Percentiles rank a stretch among this genome's conserved stretches.
These are phyloP conservation scores for Aphyosemion australe DNA, from an alignment of 2,113 vertebrate species.

Conservation along the genomic window DNA sequence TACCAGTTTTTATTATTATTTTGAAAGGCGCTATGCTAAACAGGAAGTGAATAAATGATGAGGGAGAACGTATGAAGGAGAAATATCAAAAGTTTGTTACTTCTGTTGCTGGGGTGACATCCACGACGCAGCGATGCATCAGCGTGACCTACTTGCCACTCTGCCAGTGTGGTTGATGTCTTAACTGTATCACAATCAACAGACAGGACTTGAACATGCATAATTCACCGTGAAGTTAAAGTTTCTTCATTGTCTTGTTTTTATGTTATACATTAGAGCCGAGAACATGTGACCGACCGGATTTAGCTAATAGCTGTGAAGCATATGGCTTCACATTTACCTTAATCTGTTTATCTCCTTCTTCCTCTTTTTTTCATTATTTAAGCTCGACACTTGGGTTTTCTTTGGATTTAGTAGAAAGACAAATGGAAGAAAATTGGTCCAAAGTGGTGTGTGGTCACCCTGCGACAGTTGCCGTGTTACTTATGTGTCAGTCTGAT, in stretches of 20 bases:
- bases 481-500: slow-evolving; percentile 78
- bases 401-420: slow-evolving; percentile 49
- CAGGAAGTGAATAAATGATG: too few species aligned
- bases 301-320: background rate
- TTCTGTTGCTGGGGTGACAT: slow-evolving; percentile 50
- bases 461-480: slow-evolving; percentile 73
- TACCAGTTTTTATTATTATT: background rate
- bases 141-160: slow-evolving; percentile 44
- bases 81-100: slow-evolving; percentile 59
- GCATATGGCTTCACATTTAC: slow-evolving; percentile 35
- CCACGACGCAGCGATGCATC: slow-evolving; percentile 36
- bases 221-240: slow-evolving; percentile 20
- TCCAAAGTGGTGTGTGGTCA: slow-evolving; percentile 69
- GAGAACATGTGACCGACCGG: background rate
- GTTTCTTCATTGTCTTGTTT: slow-evolving; percentile 4
- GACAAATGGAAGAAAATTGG: slow-evolving; percentile 48
- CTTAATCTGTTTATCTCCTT: slow-evolving; percentile 23
- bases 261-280: background rate
- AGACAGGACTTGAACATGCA: background rate
- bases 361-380: slow-evolving; percentile 3
- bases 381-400: slow-evolving; percentile 39
- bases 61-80: too few species aligned
- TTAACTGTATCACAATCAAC: background rate
- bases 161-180: slow-evolving; percentile 38
- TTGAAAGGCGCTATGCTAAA: background rate